A percentile compares a stretch with the other conserved stretches of the same genome.
phyloP scores from a whole-genome alignment of 2,888 invertebrate species.

The Pachycephus smyrnensis region DNA sequence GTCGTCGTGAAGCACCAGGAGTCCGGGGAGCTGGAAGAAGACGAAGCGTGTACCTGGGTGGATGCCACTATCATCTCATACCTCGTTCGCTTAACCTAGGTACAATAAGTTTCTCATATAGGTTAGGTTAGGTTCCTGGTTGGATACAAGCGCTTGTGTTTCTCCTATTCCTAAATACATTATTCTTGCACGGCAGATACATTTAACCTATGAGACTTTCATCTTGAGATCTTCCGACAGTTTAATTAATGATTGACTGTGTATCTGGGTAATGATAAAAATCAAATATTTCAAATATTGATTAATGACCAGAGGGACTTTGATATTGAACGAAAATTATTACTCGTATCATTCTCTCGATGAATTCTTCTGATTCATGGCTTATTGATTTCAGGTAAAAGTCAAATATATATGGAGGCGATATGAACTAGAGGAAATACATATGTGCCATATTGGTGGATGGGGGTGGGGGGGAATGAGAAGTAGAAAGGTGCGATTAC shows the following conservation, averaged over 20 bases:
- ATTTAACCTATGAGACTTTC: not conserved
- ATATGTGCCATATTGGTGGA: not conserved
- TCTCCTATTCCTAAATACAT: not conserved
- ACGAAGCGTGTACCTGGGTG: not conserved
- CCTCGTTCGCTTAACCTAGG: not conserved
- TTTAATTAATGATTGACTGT: not conserved
- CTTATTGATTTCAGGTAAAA: not conserved
- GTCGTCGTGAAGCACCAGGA: slow-evolving; percentile 16
- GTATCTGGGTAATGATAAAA: not conserved
- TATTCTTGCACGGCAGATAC: not conserved
- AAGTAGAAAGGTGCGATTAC: not conserved
- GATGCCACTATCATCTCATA: not conserved
- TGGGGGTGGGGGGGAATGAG: not conserved
- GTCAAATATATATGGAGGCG: not conserved
- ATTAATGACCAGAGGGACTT: not conserved
- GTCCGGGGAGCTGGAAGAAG: slow-evolving; percentile 3
- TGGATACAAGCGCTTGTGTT: not conserved
- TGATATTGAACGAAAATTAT: not conserved
- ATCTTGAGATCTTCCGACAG: not conserved
- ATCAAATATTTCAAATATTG: not conserved
- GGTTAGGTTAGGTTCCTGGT: not conserved
- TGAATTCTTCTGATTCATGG: not conserved
- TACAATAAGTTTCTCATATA: not conserved
- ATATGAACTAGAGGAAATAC: not conserved
- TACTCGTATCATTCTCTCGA: not conserved